Conservation (phyloP, 2,113 vertebrate genomes). For the Nycticorax nycticorax region DNA sequence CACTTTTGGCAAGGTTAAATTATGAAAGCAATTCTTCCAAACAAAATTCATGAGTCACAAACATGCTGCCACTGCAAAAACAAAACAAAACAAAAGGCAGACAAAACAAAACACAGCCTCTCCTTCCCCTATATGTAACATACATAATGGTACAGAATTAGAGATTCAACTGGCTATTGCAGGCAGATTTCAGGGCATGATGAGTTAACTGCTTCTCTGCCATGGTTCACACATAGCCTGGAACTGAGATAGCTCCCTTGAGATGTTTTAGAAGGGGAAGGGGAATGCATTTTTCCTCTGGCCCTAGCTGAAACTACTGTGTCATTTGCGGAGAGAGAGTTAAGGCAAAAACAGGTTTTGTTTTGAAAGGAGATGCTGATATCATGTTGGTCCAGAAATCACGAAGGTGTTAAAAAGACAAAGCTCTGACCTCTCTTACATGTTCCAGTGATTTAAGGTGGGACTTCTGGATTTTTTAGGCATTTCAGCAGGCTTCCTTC, state of each 20-base stretch:
- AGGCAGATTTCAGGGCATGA: not conserved
- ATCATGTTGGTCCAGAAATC: not conserved
- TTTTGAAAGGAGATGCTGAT: not conserved
- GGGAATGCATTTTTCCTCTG: not conserved
- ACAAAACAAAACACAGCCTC: not conserved
- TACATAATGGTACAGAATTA: not conserved
- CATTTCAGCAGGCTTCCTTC: not conserved
- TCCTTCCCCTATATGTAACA: not conserved
- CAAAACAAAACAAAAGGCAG: not conserved
- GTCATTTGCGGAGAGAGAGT: not conserved
- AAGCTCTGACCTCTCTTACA: not conserved
- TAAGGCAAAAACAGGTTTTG: not conserved
- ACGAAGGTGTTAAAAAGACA: not conserved
- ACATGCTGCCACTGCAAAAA: not conserved
- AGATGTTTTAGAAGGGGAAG: not conserved
- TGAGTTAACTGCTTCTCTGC: not conserved
- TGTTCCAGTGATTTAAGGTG: not conserved
- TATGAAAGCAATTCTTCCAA: slow-evolving; percentile 48
- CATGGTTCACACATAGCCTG: not conserved
- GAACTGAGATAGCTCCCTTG: not conserved
- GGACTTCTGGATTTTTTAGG: not conserved
- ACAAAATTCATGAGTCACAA: slow-evolving; percentile 38
- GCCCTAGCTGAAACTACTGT: not conserved
- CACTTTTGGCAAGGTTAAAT: slow-evolving; percentile 35
- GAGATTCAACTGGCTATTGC: not conserved